Evolutionary conservation across 2,797 vertebrate genomes (phyloP).

Genomic region (Tokudaia tokunoshimensis): DNA sequence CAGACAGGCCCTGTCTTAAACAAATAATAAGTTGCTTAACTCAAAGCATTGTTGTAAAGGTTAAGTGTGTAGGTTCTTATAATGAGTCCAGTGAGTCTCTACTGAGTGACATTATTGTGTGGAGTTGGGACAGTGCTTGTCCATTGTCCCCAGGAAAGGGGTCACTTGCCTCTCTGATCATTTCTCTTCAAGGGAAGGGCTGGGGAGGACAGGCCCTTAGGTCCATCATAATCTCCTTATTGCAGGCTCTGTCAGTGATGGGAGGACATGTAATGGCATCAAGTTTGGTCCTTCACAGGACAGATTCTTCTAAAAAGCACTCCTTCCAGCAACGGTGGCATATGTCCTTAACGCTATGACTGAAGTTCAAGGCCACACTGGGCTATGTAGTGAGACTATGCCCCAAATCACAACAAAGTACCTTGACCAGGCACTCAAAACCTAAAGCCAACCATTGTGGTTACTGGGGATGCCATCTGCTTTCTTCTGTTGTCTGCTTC

Average conservation of each 20-base stretch:
- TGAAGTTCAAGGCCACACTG: not conserved
- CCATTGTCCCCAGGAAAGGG: not conserved
- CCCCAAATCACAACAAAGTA: not conserved
- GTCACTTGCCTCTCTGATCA: too few relatives aligned
- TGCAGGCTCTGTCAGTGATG: fast-evolving
- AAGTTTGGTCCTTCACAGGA: too few relatives aligned
- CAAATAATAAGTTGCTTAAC: not conserved
- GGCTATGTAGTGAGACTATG: not conserved
- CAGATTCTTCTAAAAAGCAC: not conserved
- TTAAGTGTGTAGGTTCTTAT: not conserved
- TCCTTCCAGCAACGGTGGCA: not conserved
- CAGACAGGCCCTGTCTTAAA: not conserved
- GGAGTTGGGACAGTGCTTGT: not conserved
- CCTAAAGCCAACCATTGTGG: not conserved
- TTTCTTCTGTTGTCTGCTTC: not conserved
- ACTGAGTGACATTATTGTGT: fast-evolving
- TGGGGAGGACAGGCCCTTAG: not conserved
- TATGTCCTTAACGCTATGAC: too few relatives aligned
- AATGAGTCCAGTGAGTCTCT: not conserved
- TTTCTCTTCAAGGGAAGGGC: not conserved
- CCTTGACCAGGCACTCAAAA: not conserved
- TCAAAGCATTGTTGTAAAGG: not conserved
- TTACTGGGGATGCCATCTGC: not conserved
- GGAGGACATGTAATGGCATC: not conserved
- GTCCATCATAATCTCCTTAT: not conserved